A percentile compares a stretch with the other conserved stretches of the same genome.
Evolutionary conservation across 2,113 vertebrate genomes (phyloP).

Genomic region (Desmodus rotundus): DNA sequence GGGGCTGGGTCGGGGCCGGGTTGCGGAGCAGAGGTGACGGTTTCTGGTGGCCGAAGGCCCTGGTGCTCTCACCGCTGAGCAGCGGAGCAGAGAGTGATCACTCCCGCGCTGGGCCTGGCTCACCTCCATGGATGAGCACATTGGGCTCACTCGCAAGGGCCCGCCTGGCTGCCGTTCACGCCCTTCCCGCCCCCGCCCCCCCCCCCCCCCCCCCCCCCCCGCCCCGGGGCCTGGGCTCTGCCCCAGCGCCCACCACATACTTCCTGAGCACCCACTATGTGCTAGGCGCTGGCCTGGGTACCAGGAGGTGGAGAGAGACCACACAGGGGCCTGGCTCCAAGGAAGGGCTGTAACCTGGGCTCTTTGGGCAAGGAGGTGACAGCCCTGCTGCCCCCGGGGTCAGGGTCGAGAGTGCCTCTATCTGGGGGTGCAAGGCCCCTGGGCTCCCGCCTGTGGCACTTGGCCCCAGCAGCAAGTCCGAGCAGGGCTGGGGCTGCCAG

Average conservation of each 20-base stretch:
- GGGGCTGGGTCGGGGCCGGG: background rate
- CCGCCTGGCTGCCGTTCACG: background rate
- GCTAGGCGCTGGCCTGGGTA: background rate
- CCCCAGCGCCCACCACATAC: background rate
- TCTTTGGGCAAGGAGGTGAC: background rate
- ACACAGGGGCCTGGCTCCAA: background rate
- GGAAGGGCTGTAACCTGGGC: fast-evolving
- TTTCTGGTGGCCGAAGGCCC: too few relatives aligned
- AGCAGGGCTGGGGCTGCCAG: background rate
- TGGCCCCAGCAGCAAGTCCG: fast-evolving
- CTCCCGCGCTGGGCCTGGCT: background rate
- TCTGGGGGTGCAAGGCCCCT: background rate
- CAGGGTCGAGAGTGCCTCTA: fast-evolving
- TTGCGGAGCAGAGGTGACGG: too few relatives aligned
- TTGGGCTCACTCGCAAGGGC: background rate
- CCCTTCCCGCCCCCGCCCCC: too few relatives aligned
- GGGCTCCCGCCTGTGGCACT: fast-evolving
- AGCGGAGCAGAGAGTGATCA: background rate
- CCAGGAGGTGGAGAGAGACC: fast-evolving
- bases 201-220: too few relatives aligned
- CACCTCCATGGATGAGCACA: background rate
- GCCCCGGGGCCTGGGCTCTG: fast-evolving
- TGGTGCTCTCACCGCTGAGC: background rate
- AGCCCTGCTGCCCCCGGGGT: background rate
- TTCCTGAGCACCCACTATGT: fast-evolving